A percentile compares a stretch with the other conserved stretches of the same genome.
phyloP scores from a whole-genome alignment of 2,113 vertebrate genomes.

The Gymnorhina tibicen region DNA sequence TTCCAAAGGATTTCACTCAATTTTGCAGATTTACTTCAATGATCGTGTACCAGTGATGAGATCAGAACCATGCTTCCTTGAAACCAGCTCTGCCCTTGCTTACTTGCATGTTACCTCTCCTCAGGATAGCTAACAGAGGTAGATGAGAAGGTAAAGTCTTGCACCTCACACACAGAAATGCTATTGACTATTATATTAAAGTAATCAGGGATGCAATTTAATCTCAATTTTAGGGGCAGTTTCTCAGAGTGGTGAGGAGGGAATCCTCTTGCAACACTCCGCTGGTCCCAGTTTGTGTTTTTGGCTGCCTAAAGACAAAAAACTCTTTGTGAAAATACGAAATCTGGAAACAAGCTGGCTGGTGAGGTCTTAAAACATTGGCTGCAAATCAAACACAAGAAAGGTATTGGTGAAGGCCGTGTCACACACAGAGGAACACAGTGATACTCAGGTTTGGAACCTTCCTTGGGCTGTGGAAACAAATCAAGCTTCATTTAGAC shows the following conservation, averaged over 20 bases:
- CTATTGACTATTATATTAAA: not conserved
- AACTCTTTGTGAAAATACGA: slow-evolving; percentile 33
- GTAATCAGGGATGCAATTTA: not conserved
- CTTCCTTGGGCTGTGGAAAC: not conserved
- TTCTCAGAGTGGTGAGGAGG: not conserved
- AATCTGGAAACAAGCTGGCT: slow-evolving; percentile 12
- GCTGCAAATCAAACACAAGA: slow-evolving; percentile 39
- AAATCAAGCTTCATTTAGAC: slow-evolving; percentile 29
- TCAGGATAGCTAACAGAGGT: not conserved
- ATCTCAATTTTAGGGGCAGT: not conserved
- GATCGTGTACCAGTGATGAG: not conserved
- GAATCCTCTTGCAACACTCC: not conserved
- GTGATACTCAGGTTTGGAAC: slow-evolving; percentile 13
- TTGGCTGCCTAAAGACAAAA: slow-evolving; percentile 16
- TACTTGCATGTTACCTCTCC: not conserved
- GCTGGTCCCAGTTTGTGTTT: not conserved
- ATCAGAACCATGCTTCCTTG: not conserved
- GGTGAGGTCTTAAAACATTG: slow-evolving; percentile 22
- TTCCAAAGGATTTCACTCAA: not conserved
- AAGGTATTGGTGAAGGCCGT: slow-evolving; percentile 37
- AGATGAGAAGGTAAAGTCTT: not conserved
- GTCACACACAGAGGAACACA: not conserved
- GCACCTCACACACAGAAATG: not conserved
- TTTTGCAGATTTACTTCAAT: not conserved
- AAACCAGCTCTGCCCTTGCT: not conserved